Percentiles rank a stretch among this genome's conserved stretches.
Evolutionary conservation across 2,113 vertebrate genomes (phyloP).

Genomic region (Macrotus californicus): DNA sequence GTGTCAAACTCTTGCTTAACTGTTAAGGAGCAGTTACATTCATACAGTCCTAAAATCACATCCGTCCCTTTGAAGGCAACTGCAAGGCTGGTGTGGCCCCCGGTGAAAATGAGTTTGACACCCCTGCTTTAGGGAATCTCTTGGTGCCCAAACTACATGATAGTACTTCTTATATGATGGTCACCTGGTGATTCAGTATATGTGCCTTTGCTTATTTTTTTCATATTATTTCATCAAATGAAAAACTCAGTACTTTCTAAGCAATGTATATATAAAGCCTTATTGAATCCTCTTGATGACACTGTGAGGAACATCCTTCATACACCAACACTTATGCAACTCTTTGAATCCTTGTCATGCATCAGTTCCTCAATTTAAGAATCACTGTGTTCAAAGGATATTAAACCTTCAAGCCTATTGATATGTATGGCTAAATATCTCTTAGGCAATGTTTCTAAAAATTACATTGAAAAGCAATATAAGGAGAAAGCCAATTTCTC

Average conservation of each 20-base stretch:
- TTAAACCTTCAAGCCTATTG: neutral
- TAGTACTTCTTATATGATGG: neutral
- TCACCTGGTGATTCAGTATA: neutral
- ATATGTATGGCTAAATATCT: neutral
- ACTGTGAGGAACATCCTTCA: neutral
- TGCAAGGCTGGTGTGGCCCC: too few relatives aligned
- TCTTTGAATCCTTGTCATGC: neutral
- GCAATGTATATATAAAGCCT: neutral
- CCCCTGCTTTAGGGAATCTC: neutral
- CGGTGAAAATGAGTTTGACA: too few relatives aligned
- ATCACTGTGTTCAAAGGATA: neutral
- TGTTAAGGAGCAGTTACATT: too few relatives aligned
- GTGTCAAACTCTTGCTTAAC: too few relatives aligned
- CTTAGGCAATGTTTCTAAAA: neutral
- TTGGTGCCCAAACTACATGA: neutral
- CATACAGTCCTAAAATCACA: too few relatives aligned
- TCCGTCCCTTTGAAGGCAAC: too few relatives aligned
- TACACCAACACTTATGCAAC: neutral
- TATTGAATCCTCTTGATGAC: neutral
- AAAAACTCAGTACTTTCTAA: neutral
- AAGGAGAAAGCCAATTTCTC: neutral
- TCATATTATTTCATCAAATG: neutral
- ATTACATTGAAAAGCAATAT: neutral
- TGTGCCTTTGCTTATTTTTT: neutral
- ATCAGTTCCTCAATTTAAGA: constrained; percentile 22